A percentile compares a stretch with the other conserved stretches of the same genome.
phyloP scores from a whole-genome alignment of 2,888 invertebrate genomes.

The Pyrrhosoma nymphula region DNA sequence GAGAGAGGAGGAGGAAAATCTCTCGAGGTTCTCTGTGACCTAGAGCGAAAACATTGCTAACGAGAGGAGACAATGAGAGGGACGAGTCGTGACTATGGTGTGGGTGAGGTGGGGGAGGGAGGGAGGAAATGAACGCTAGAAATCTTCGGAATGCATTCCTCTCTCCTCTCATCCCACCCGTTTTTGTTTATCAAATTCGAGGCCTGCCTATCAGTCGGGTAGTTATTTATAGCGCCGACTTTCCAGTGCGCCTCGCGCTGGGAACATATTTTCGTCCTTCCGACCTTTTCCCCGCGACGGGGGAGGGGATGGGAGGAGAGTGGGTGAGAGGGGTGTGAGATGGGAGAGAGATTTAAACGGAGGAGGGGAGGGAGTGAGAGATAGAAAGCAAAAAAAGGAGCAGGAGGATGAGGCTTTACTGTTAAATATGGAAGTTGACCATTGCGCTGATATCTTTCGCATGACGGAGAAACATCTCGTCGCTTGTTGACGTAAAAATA shows the following conservation, averaged over 20 bases:
- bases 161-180: not conserved
- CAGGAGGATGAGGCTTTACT: no score
- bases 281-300: not conserved
- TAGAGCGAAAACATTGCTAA: not conserved
- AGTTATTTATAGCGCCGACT: constrained; percentile 13
- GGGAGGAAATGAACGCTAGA: not conserved
- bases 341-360: not conserved
- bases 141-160: not conserved
- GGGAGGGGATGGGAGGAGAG: not conserved
- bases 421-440: no score
- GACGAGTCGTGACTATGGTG: not conserved
- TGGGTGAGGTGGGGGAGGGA: no score
- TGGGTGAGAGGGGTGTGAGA: not conserved
- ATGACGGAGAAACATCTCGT: no score
- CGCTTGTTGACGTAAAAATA: no score
- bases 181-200: constrained; percentile 28
- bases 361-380: not conserved
- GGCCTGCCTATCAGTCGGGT: not conserved
- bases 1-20: not conserved
- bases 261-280: constrained; percentile 11
- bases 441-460: no score
- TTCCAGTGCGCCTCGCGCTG: not conserved
- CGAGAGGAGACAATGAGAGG: not conserved
- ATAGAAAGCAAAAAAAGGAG: not conserved
- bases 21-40: no score